Evolutionary conservation across 2,113 vertebrate species (phyloP).

Genomic region (Leptobrachium ailaonicum): DNA sequence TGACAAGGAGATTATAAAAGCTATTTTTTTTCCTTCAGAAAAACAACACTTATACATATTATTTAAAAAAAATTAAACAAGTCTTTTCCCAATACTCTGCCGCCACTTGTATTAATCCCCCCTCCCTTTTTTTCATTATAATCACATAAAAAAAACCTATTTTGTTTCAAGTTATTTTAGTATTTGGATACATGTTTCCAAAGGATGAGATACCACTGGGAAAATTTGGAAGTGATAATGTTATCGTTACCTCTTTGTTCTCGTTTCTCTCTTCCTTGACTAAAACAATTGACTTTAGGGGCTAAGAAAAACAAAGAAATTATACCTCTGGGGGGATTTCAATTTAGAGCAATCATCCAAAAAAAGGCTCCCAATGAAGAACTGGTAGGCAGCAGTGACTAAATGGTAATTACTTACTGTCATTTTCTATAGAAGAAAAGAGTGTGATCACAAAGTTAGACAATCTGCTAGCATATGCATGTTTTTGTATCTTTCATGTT

Average conservation of each 20-base stretch:
- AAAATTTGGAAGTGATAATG: constrained; percentile 7
- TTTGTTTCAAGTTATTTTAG: constrained; percentile 2
- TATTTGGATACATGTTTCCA: neutral
- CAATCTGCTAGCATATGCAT: too few relatives aligned
- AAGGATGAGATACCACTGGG: neutral
- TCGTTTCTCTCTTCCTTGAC: neutral
- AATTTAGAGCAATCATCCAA: neutral
- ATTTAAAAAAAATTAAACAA: constrained; percentile 58
- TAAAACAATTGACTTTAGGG: neutral
- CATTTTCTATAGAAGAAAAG: neutral
- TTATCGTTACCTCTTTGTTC: neutral
- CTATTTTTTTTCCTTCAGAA: constrained; percentile 62
- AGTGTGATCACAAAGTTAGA: too few relatives aligned
- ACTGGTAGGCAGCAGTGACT: neutral
- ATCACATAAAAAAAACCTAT: constrained; percentile 10
- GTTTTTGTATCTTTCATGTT: too few relatives aligned
- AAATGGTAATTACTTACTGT: neutral
- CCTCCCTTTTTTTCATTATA: neutral
- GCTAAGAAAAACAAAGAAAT: neutral
- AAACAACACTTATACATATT: constrained; percentile 65
- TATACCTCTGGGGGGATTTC: neutral
- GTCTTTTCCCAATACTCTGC: neutral
- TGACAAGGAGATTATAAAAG: constrained; percentile 67
- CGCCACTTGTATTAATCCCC: neutral
- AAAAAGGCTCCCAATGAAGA: neutral